Percentiles rank a stretch among this genome's conserved stretches.
Evolutionary conservation across 1,140 invertebrate genomes (phyloP).

Genomic region (Drosophila ogumai): DNA sequence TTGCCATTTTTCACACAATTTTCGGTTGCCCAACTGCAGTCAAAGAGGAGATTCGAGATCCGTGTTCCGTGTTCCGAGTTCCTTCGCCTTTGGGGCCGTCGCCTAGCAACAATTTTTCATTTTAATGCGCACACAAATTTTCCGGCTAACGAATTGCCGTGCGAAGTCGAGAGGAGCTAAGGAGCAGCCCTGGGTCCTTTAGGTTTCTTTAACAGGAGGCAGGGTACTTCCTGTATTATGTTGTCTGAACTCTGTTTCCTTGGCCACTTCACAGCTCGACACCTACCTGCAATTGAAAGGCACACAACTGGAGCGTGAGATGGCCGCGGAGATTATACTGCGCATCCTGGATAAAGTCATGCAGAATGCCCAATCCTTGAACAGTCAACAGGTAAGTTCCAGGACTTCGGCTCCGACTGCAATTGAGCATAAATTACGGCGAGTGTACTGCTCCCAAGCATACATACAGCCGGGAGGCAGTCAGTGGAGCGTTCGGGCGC

Average conservation of each 20-base stretch:
- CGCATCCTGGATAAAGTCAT: constrained; percentile 84
- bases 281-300: constrained; percentile 84
- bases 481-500: constrained; percentile 56
- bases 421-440: constrained; percentile 70
- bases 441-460: constrained; percentile 19
- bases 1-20: constrained; percentile 81
- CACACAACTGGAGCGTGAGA: constrained; percentile 84
- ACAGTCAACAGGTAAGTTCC: constrained; percentile 84
- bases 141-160: constrained; percentile 67
- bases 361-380: constrained; percentile 83
- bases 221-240: constrained; percentile 32
- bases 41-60: constrained; percentile 58
- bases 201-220: neutral
- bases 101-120: constrained; percentile 82
- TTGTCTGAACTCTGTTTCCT: constrained; percentile 49
- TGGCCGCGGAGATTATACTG: constrained; percentile 84
- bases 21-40: constrained; percentile 58
- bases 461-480: constrained; percentile 10
- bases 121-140: constrained; percentile 84
- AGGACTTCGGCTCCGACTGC: constrained; percentile 31
- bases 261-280: constrained; percentile 78
- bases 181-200: constrained; percentile 7
- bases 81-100: constrained; percentile 34
- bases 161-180: constrained; percentile 4
- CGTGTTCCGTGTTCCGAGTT: neutral